phyloP scores from a whole-genome alignment of 64 coral and sea anemone species.

The Montipora cactus region DNA sequence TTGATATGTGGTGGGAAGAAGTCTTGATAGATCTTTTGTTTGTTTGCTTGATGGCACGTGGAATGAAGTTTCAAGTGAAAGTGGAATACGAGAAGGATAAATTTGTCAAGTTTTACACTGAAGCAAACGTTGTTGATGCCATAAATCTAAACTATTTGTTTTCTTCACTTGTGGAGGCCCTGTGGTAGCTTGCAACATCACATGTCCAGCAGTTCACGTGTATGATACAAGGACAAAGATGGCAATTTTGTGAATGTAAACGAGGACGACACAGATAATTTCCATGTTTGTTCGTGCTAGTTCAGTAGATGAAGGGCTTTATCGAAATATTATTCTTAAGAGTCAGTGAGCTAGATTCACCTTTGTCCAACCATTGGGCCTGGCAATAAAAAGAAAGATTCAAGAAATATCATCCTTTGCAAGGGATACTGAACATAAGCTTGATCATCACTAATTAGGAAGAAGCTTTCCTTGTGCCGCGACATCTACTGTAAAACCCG shows the following conservation, averaged over 20 bases:
- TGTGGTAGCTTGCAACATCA: conserved; percentile 39
- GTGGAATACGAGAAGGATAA: conserved; percentile 46
- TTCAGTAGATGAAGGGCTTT: conserved; percentile 20
- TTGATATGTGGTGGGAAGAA: background rate
- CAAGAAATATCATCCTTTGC: background rate
- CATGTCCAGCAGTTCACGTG: conserved; percentile 40
- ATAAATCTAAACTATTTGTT: background rate
- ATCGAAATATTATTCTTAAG: conserved; percentile 27
- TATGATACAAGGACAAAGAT: conserved; percentile 64
- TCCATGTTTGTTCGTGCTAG: conserved; percentile 62
- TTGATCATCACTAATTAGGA: conserved; percentile 19
- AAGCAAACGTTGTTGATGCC: conserved; percentile 35
- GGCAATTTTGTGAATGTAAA: conserved; percentile 54
- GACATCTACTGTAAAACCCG: conserved; percentile 4
- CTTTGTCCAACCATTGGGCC: conserved; percentile 27
- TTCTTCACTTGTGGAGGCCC: conserved; percentile 24
- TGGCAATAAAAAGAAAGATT: conserved; percentile 51
- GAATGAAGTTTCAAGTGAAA: conserved; percentile 56
- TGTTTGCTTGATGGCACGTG: background rate
- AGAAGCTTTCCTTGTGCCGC: conserved; percentile 7
- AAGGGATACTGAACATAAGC: conserved; percentile 17
- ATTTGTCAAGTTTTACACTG: conserved; percentile 43
- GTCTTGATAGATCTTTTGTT: conserved; percentile 14
- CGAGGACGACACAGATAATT: conserved; percentile 58
- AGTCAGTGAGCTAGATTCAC: conserved; percentile 54